Evolutionary conservation across 2,888 invertebrate species (phyloP).

Genomic region (Andrena chrysosceles): DNA sequence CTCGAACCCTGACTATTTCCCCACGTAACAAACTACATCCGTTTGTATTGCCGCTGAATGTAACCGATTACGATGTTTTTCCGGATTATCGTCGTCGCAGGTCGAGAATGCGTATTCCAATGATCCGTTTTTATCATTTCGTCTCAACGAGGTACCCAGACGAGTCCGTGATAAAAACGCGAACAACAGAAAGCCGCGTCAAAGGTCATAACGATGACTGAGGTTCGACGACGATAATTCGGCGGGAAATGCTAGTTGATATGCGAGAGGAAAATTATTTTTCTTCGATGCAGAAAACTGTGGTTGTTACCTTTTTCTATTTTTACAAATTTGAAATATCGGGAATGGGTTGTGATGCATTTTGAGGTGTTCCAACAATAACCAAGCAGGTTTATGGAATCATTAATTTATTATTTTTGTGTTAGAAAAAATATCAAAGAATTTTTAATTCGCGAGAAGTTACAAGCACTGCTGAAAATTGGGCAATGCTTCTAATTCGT

Average conservation of each 20-base stretch:
- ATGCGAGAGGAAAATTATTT: background rate
- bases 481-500: too few species aligned
- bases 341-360: background rate
- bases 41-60: background rate
- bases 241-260: background rate
- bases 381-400: too few species aligned
- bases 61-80: background rate
- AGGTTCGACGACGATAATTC: conserved; percentile 45
- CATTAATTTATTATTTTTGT: too few species aligned
- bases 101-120: conserved; percentile 8
- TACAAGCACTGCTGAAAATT: too few species aligned
- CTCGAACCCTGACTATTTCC: background rate
- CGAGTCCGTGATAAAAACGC: conserved; percentile 48
- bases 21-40: background rate
- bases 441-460: too few species aligned
- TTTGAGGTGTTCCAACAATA: background rate
- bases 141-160: conserved; percentile 1
- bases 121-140: conserved; percentile 14
- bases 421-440: too few species aligned
- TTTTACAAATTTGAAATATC: background rate
- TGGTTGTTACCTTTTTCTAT: background rate
- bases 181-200: conserved; percentile 38
- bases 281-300: background rate
- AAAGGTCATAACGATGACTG: conserved; percentile 55
- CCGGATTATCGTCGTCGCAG: conserved; percentile 21